Evolutionary conservation across 2,888 invertebrate genomes (phyloP).

Genomic region (Troilus luridus): DNA sequence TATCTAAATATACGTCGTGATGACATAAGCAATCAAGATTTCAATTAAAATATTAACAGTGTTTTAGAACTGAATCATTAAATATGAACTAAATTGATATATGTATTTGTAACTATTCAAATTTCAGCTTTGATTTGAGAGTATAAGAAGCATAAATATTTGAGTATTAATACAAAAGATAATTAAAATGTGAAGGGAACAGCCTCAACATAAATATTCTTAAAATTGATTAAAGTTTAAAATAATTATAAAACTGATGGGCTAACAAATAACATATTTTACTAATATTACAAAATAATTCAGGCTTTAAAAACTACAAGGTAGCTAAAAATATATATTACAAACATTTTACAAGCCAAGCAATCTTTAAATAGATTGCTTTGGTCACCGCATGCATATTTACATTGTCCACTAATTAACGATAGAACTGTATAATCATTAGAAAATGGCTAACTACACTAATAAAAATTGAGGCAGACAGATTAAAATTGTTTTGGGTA

Average conservation of each 20-base stretch:
- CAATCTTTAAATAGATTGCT: slow-evolving; percentile 26
- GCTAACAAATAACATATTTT: not conserved
- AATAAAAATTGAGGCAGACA: not conserved
- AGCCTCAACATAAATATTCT: not conserved
- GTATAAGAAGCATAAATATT: not conserved
- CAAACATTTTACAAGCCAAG: slow-evolving; percentile 44
- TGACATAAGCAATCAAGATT: not conserved
- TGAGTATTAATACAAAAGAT: not conserved
- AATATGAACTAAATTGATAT: not conserved
- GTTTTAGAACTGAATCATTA: not conserved
- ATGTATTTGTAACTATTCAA: not conserved
- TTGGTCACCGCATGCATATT: slow-evolving; percentile 38
- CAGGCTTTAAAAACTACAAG: not conserved
- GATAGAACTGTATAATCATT: not conserved
- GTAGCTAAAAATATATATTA: slow-evolving; percentile 39
- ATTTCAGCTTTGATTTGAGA: not conserved
- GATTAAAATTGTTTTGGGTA: not conserved
- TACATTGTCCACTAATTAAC: slow-evolving; percentile 15
- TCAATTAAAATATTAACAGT: not conserved
- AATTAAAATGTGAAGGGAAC: not conserved
- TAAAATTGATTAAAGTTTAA: not conserved
- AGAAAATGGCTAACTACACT: not conserved
- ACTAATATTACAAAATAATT: not conserved
- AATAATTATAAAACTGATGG: not conserved
- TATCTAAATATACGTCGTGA: not conserved